Evolutionary conservation across 1,140 invertebrate genomes (phyloP), one percentile per base, ranked within the genome.

Genomic region (Drosophila erecta): DNA sequence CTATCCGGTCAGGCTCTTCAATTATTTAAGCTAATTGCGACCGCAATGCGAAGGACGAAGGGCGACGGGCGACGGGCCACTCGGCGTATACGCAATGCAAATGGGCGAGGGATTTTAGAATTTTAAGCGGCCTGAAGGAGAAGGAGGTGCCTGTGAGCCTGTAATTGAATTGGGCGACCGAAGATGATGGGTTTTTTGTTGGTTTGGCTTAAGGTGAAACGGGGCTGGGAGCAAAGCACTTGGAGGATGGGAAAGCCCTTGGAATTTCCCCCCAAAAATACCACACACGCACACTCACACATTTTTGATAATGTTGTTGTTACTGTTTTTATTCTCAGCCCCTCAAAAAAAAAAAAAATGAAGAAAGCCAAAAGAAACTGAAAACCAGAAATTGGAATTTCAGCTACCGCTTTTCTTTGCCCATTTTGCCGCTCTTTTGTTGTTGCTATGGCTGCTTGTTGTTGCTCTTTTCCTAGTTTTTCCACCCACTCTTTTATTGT

Each of bases 1-100:
- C 71, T 71, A 75, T 66, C 61, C 74, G 61, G 72, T 46, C 72
- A 57, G 72, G 60, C 53, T 56, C 50, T 75, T 66, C 40, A 65
- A 80, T 70, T 69, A 62, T 67, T 79, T 73, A 85, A 81, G 65
- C 81, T 66, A 81, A 81, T 86, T 81, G 73, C 59, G 72, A 43
- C 60, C 55, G 60, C 44, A 24, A 35, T 50, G 38, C 44, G 17
- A 69, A 22, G 14, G 35, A 30, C 41, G 24, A 53, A 56, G 53
- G 51, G 44, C 61, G 17, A 17, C 0, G 14, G 35, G 37, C 41
- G 24, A 53, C 59, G 53, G 51, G 44, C 61, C 69, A 71, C 66
- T 58, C 44, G 65, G 41, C 73, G 73, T 76, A 76, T 76, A 76
- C 73, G 73, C 54, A 76, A 76, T 65, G 46, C 41, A 46, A 75